Conservation (phyloP, 2,888 invertebrate genomes). For the Agriotes lineatus region DNA sequence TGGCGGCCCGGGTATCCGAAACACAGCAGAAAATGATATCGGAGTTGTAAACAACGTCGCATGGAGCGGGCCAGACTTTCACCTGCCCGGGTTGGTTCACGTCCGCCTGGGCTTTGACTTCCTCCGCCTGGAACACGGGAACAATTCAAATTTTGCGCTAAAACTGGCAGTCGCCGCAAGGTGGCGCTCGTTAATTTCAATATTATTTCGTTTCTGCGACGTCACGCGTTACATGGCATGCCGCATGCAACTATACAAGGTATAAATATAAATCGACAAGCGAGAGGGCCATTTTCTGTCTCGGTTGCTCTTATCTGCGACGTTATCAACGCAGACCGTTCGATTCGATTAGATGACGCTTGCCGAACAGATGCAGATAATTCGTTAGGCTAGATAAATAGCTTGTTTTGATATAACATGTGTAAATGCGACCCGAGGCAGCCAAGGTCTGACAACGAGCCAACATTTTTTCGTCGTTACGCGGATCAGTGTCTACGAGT, state of each 20-base stretch:
- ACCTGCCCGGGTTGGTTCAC: conserved; percentile 75
- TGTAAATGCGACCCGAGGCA: too few relatives aligned
- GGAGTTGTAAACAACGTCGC: conserved; percentile 90
- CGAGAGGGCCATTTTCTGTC: too few relatives aligned
- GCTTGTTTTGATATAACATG: too few relatives aligned
- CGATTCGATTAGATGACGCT: too few relatives aligned
- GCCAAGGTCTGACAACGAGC: neutral
- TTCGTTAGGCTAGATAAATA: too few relatives aligned
- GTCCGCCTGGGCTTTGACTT: conserved; percentile 60
- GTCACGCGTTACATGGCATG: too few relatives aligned
- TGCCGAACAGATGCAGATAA: too few relatives aligned
- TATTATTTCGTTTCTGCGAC: neutral
- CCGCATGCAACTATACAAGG: too few relatives aligned
- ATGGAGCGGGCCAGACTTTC: conserved; percentile 87
- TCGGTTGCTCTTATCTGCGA: too few relatives aligned
- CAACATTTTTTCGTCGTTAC: neutral
- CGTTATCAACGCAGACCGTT: too few relatives aligned
- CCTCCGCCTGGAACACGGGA: conserved; percentile 59
- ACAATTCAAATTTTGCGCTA: conserved; percentile 1
- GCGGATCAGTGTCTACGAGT: neutral
- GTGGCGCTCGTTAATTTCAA: neutral
- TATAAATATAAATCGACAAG: too few relatives aligned
- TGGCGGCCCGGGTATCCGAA: conserved; percentile 92
- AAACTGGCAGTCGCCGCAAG: neutral
- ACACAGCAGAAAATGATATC: conserved; percentile 97